phyloP scores from a whole-genome alignment of 2,888 invertebrate genomes.

The Osmoderma eremita region DNA sequence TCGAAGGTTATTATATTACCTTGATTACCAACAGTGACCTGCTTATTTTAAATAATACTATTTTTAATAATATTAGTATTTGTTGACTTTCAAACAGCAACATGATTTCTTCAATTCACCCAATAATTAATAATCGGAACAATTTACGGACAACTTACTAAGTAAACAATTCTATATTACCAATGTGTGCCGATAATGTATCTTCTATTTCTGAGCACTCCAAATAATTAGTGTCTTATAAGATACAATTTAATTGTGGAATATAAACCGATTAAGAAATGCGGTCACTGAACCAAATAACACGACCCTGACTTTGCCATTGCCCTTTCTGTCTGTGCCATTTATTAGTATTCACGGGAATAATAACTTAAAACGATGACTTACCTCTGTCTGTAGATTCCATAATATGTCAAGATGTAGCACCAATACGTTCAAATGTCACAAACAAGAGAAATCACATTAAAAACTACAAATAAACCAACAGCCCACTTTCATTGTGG shows the following conservation, averaged over 20 bases:
- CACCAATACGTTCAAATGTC: constrained; percentile 46
- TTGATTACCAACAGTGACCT: constrained; percentile 32
- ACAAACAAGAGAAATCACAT: constrained; percentile 53
- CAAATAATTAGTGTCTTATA: constrained; percentile 24
- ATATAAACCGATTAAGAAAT: constrained; percentile 56
- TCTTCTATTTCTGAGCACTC: constrained; percentile 17
- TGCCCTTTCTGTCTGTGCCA: constrained; percentile 66
- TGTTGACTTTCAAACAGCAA: background rate
- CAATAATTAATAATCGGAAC: background rate
- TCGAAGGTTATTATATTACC: constrained; percentile 28
- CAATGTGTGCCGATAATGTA: constrained; percentile 3
- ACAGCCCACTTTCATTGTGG: constrained; percentile 61
- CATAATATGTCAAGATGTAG: constrained; percentile 52
- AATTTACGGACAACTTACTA: background rate
- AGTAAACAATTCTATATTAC: constrained; percentile 8
- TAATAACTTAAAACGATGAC: constrained; percentile 52
- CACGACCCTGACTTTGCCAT: constrained; percentile 72
- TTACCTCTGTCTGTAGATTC: constrained; percentile 60
- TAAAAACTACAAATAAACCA: constrained; percentile 58
- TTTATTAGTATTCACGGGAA: constrained; percentile 50
- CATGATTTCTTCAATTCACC: background rate
- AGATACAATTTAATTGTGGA: constrained; percentile 29
- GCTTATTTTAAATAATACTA: constrained; percentile 14
- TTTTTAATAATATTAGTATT: background rate
- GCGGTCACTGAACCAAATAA: constrained; percentile 71